Conservation (phyloP, 2,888 invertebrate genomes). For the Orthosia gracilis region DNA sequence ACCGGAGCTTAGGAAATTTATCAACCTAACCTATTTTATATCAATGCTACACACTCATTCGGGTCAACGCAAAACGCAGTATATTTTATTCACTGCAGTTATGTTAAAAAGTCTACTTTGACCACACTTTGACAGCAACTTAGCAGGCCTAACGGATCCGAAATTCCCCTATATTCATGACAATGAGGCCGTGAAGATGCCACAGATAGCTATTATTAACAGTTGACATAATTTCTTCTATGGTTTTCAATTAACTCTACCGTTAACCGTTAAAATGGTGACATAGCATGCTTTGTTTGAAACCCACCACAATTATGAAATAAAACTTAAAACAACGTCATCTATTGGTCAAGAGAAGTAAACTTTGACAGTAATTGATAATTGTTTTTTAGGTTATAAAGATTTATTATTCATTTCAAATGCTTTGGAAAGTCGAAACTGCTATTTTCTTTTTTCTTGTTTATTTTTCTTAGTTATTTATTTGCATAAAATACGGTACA, state of each 20-base stretch:
- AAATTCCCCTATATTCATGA: neutral
- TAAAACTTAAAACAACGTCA: slow-evolving; percentile 27
- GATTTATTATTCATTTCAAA: neutral
- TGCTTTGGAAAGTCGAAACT: no score
- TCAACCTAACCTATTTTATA: neutral
- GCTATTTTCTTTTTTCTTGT: neutral
- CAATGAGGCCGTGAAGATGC: slow-evolving; percentile 21
- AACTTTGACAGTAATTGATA: neutral
- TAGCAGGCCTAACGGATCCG: slow-evolving; percentile 11
- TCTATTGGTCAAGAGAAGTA: slow-evolving; percentile 24
- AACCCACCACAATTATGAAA: neutral
- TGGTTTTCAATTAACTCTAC: neutral
- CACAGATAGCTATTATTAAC: neutral
- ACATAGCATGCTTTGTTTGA: neutral
- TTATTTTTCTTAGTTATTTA: slow-evolving; percentile 15
- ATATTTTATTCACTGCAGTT: neutral
- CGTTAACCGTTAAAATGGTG: slow-evolving; percentile 31
- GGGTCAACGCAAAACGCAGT: neutral
- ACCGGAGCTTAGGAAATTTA: neutral
- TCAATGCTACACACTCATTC: neutral
- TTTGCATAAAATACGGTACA: slow-evolving; percentile 36
- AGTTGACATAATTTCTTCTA: slow-evolving; percentile 13
- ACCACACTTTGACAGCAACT: neutral
- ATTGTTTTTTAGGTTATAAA: neutral
- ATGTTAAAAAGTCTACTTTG: slow-evolving; percentile 2